Evolutionary conservation across 2,113 vertebrate genomes (phyloP), one percentile per base, ranked within the genome.

Genomic region (Gnathochromis pfefferi): DNA sequence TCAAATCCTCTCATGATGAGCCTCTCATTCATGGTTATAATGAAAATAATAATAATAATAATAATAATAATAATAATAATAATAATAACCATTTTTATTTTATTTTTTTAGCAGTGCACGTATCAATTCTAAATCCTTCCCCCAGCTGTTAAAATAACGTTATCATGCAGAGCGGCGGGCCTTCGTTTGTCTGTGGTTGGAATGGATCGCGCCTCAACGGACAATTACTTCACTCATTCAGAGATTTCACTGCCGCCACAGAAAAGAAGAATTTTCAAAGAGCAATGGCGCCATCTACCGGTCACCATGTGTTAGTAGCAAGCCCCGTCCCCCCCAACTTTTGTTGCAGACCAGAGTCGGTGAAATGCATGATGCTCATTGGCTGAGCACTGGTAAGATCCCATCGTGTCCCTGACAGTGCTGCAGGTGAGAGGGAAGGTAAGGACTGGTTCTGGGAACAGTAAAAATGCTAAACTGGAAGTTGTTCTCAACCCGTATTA

Each of bases 211-310:
- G 21, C 6, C 26, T n/a, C 14, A n/a, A 4, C 38, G 3, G 13
- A 14, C 57, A 13, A 17, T 16, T 19, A 19, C 28, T 40, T 42
- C 21, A 17, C 35, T 7, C 42, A 6, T 19, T 35, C 51, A 8
- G 7, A 2, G 14, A 21, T 2, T 68, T 79, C 26, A 21, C 42
- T 8, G 6, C 19, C 11, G 7, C 5, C 54, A 35, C 6, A 31
- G 7, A 31, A 16, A 23, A 5, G 16, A 16, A 9, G 1, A 11
- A 14, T 58, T 54, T 85, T 10, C 17, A 51, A 21, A 91, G 73
- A 80, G 26, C 68, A 23, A 38, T 79, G 75, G 55, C 88, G 82
- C 94, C 93, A 80, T 65, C 91, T 94, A 55, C 3, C 7, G 95
- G 91, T 1, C 63, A 45, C 3, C 1, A 0, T 1, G 0, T 5